These are phyloP conservation scores for Rhyacichthys aspro DNA, from an alignment of 2,797 vertebrate species.

Conservation along the genomic window DNA sequence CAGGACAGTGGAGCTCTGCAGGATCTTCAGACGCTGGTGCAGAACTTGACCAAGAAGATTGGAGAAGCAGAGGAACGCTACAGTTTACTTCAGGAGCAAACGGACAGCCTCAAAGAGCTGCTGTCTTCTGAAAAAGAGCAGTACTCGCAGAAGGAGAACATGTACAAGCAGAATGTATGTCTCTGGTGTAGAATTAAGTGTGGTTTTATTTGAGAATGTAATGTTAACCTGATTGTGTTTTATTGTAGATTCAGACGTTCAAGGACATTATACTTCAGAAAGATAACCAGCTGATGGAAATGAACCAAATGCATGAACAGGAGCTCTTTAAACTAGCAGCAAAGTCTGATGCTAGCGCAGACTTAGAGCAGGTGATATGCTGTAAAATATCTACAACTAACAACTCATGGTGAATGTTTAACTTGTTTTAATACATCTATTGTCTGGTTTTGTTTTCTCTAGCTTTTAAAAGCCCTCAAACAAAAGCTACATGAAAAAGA, in stretches of 20 bases:
- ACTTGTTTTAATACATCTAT: neutral
- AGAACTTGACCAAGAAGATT: conserved; percentile 88
- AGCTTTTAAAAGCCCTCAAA: conserved; percentile 90
- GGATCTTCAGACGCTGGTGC: conserved; percentile 84
- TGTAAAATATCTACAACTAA: neutral
- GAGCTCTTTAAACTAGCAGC: conserved; percentile 89
- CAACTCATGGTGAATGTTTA: too few relatives aligned
- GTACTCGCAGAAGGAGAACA: conserved; percentile 85
- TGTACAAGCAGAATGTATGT: conserved; percentile 86
- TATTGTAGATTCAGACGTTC: conserved; percentile 83
- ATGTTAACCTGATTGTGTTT: neutral
- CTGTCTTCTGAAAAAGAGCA: conserved; percentile 81
- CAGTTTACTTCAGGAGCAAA: conserved; percentile 87
- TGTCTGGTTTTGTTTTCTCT: neutral
- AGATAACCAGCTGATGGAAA: conserved; percentile 79
- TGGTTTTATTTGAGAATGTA: neutral
- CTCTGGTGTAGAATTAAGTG: too few relatives aligned
- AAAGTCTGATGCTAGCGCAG: conserved; percentile 89
- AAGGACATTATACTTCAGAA: conserved; percentile 90
- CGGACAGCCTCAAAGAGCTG: conserved; percentile 79
- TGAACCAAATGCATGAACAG: conserved; percentile 86
- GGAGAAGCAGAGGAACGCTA: conserved; percentile 87
- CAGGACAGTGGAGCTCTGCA: conserved; percentile 69
- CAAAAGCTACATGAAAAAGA: conserved; percentile 94
- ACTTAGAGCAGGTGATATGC: conserved; percentile 87